Conservation (phyloP, 1,140 invertebrate genomes). For the Phymastichus coffea region DNA sequence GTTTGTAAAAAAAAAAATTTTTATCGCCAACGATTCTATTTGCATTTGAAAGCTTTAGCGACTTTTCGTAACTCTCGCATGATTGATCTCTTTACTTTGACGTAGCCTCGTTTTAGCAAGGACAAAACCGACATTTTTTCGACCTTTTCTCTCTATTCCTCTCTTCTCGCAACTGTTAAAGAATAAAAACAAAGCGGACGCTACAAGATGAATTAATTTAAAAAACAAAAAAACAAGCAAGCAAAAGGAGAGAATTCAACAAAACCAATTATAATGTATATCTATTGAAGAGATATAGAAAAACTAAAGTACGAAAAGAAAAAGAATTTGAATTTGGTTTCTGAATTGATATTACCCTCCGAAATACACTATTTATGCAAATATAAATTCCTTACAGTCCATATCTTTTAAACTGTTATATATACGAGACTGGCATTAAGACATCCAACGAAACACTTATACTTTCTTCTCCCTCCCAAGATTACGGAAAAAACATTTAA, state of each 20-base stretch:
- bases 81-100: background rate
- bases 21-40: too few relatives aligned
- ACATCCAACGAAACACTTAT: too few relatives aligned
- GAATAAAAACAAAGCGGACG: too few relatives aligned
- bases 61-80: background rate
- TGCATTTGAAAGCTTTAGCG: too few relatives aligned
- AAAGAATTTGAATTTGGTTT: slow-evolving; percentile 27
- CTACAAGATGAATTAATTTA: too few relatives aligned
- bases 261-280: slow-evolving; percentile 25
- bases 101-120: too few relatives aligned
- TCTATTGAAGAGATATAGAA: slow-evolving; percentile 21
- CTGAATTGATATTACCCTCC: slow-evolving; percentile 25
- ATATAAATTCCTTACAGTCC: background rate
- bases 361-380: slow-evolving; percentile 12
- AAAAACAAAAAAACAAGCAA: slow-evolving; percentile 5
- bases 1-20: background rate
- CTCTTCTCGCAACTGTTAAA: slow-evolving; percentile 23
- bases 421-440: too few relatives aligned
- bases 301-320: slow-evolving; percentile 29
- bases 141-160: slow-evolving; percentile 27
- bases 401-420: too few relatives aligned
- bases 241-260: background rate
- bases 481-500: slow-evolving; percentile 25
- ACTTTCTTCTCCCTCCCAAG: slow-evolving; percentile 15
- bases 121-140: slow-evolving; percentile 13